Base-by-base conservation (phyloP, 2,797 vertebrate species). In the Rhinatrema bivittatum region DNA sequence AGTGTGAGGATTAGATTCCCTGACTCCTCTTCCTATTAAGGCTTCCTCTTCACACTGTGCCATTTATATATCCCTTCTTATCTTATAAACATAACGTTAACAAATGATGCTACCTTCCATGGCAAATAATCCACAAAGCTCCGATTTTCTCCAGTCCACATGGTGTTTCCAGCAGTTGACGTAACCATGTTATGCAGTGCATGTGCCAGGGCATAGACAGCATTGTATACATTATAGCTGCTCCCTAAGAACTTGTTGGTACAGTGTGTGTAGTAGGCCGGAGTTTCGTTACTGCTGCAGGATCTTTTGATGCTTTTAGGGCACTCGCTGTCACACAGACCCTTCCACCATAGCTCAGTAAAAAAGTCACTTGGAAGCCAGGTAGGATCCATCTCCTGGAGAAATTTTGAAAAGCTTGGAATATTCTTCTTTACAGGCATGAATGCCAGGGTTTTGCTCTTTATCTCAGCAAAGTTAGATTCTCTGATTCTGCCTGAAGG, bases 301-400 rank as follows among this genome's bases (percentile, higher is more conserved):
- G 46, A 11, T 26, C 12, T 49, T 23, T 38, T 49, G 18, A 27
- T 23, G 25, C 49, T 49, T 23, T 42, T 36, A 8, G 46, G 38
- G 35, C 46, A 49, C n/a, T 46, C 21, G 15, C 42, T 49, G 32
- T 36, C 38, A 32, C 46, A 49, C 3, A 49, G 13, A 20, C 49
- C 46, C 42, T 49, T 46, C 46, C 46, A 49, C 46, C 46, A 49
- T 7, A 46, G 49, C 17, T 46, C 32, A 22, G 49, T 49, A 3
- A 46, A 49, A 4, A 15, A 12, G 21, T 46, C 46, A 18, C 32
- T 0, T 15, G 46, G 46, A 18, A 49, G 49, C 23, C 46, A 28
- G 10, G 12, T 42, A 6, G 46, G 38, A 21, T 42, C 23, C n/a
- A 49, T 46, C 17, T 42, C n/a, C 5, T 29, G 24, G 10, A 49